These are phyloP conservation scores for Marcusenius ussheri DNA, from an alignment of 2,113 vertebrate genomes.

Conservation along the genomic window DNA sequence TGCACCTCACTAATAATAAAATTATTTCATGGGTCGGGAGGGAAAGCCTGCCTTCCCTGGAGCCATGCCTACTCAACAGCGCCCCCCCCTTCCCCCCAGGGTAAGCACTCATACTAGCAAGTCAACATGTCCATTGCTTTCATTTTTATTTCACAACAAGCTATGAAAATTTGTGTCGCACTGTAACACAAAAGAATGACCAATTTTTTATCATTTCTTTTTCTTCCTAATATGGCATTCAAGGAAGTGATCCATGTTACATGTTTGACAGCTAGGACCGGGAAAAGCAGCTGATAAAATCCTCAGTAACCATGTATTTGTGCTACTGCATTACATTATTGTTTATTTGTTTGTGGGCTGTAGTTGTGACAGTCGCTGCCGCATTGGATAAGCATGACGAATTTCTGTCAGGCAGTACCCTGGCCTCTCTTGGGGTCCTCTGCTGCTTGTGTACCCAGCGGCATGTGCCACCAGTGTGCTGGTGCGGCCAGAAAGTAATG, in stretches of 20 bases:
- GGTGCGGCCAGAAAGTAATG: not conserved
- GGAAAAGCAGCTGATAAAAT: not conserved
- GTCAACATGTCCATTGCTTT: not conserved
- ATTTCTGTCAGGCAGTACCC: not conserved
- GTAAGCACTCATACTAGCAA: not conserved
- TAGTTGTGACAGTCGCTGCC: not conserved
- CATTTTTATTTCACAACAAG: not conserved
- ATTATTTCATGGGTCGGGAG: not conserved
- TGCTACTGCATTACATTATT: not conserved
- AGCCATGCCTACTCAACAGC: not conserved
- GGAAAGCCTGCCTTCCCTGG: not conserved
- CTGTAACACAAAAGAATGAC: not conserved
- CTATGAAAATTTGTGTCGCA: not conserved
- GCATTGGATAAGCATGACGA: not conserved
- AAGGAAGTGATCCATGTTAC: not conserved
- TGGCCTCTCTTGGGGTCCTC: not conserved
- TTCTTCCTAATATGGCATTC: not conserved
- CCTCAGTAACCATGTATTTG: not conserved
- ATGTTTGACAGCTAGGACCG: not conserved
- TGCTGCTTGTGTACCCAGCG: not conserved
- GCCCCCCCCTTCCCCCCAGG: not conserved
- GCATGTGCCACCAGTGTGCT: not conserved
- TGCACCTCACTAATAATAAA: slow-evolving; percentile 5
- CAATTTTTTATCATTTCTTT: not conserved
- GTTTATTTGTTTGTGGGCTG: not conserved